Base-by-base conservation (phyloP, 2,888 invertebrate species). In the Lamproptera curius region DNA sequence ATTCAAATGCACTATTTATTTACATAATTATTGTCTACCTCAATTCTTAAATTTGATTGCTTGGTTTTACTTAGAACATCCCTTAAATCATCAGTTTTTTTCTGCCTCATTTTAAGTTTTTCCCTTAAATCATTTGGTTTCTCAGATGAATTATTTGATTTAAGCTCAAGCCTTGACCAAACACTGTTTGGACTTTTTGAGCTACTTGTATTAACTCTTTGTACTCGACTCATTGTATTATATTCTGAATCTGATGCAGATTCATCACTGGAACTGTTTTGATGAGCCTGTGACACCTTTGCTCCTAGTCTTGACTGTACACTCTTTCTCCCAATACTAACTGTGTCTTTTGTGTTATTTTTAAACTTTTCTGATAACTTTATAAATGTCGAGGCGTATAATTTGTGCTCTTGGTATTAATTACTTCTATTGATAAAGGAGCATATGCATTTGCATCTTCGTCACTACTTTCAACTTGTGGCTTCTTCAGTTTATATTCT, bases 401-500 rank as follows among this genome's bases (percentile, higher is more conserved):
- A 50, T 31, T 31, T 31, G 60, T 58, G 55, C 62, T 71, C 52
- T 56, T 65, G 16, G 75, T 70, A 65, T 84, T 86, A 6, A 70
- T 64, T 37, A 86, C 77, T 71, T 87, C 84, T 58, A 87, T 83
- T 46, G 84, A 86, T 46, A 87, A 58, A 48, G 85, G 77, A 42
- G 85, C 76, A 74, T 67, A 84, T 43, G 56, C 59, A 46, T 76
- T 74, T 4, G 31, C 31, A 33, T 61, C 64, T 28, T 67, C 63
- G 17, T 58, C 58, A 40, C 53, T 55, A 20, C 40, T 44, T 23
- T 53, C 51, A 54, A 63, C 57, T 13, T 61, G 54, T 46, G 58
- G 58, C 61, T 74, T 73, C 58, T 61, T 81, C 57, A 65, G 76
- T 65, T 90, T 92, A 46, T 91, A 90, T 72, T 94, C 94, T 75